Base-by-base conservation (phyloP, 1,140 invertebrate species). In the Muscidifurax raptorellus region DNA sequence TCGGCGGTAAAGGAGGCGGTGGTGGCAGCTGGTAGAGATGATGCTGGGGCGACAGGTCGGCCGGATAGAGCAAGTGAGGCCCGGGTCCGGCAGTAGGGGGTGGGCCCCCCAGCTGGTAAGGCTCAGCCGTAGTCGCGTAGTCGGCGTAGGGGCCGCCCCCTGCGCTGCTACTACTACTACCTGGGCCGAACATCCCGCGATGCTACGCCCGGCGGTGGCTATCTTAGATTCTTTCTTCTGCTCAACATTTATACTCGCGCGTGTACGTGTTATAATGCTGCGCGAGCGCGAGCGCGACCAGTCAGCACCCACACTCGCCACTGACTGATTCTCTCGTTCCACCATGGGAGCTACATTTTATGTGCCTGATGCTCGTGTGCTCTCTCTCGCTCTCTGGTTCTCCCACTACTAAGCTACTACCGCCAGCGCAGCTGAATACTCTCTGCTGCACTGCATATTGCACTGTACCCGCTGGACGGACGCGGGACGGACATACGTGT, bases 271-370 rank as follows among this genome's bases (percentile, higher is more conserved):
- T 7, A 7, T 40, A n/a, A 7, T 12, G 59, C 15, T n/a, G 15
- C 36, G 12, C 36, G 25, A 13, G 25, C 36, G 12, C 75, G 40
- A 93, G 90, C 66, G 25, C 15, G 76, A 93, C 91, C 91, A 90
- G 89, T 91, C 91, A 90, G 91, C 91, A 91, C 90, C 91, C 91
- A 92, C 91, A 92, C 91, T 92, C 90, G 90, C 90, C 88, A 91
- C 89, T 92, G 90, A 93, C 92, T 93, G 92, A 92, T 93, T 92
- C 66, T 71, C 59, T 28, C 77, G 25, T 59, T 59, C 91, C 89
- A 90, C 91, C 90, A 92, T 92, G 52, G 52, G 52, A 15, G 18
- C 52, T 59, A 59, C 52, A 59, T 59, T n/a, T n/a, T 28, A 69
- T 69, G 66, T 90, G 90, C 87, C 88, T 92, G 91, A 91, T 91